Percentiles rank a stretch among this genome's conserved stretches.
Evolutionary conservation across 1,140 invertebrate species (phyloP).

Genomic region (Babylonia areolata): DNA sequence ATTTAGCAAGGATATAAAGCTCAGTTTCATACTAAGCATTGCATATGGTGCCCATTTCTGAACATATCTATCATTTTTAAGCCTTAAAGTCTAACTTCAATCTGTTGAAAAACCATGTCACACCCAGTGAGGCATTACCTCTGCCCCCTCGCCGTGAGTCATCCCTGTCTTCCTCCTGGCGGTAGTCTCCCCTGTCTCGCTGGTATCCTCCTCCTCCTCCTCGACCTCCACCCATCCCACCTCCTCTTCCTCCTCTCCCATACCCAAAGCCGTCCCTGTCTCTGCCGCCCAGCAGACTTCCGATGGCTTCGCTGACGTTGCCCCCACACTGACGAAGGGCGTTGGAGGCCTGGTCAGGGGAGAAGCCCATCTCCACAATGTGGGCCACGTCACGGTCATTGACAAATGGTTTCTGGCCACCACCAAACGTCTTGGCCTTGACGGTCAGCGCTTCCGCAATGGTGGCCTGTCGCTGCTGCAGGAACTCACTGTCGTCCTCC

Average conservation of each 20-base stretch:
- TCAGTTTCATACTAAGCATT: too few species aligned
- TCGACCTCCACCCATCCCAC: neutral
- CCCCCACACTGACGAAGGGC: slow-evolving; percentile 84
- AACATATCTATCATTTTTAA: too few species aligned
- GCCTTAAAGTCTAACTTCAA: too few species aligned
- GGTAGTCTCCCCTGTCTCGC: slow-evolving; percentile 39
- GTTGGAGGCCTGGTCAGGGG: slow-evolving; percentile 85
- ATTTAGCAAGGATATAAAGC: too few species aligned
- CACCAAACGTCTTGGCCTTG: slow-evolving; percentile 73
- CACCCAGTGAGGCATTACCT: neutral
- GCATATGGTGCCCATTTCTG: too few species aligned
- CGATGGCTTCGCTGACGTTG: slow-evolving; percentile 84
- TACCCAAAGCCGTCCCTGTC: neutral
- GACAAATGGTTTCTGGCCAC: slow-evolving; percentile 70
- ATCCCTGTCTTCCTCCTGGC: slow-evolving; percentile 4
- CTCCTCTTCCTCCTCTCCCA: slow-evolving; percentile 28
- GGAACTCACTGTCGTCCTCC: slow-evolving; percentile 85
- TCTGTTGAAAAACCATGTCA: too few species aligned
- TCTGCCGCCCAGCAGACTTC: slow-evolving; percentile 52
- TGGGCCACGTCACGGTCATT: slow-evolving; percentile 88
- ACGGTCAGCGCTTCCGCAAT: slow-evolving; percentile 84
- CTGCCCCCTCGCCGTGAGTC: neutral
- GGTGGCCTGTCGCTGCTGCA: slow-evolving; percentile 88
- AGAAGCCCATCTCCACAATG: slow-evolving; percentile 87
- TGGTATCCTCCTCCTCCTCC: slow-evolving; percentile 28